Conservation (phyloP, 30 jellyfish, hydroid and myxozoan genomes). For the Cassiopea andromeda region DNA sequence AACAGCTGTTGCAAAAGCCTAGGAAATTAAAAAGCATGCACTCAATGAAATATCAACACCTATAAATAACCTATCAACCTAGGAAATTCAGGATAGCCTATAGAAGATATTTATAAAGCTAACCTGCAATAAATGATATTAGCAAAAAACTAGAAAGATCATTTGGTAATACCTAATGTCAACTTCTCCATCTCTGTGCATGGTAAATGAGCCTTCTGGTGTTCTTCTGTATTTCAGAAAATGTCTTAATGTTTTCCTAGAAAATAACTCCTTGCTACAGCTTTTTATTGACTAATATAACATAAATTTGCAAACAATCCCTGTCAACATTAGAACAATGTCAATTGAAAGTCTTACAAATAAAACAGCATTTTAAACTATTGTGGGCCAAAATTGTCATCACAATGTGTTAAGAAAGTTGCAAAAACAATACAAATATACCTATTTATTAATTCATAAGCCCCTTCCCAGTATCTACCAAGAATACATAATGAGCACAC, state of each 20-base stretch:
- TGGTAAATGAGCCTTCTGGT: conserved; percentile 91
- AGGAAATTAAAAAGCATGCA: no score
- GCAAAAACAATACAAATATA: neutral
- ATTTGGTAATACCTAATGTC: conserved; percentile 78
- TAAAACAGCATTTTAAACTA: no score
- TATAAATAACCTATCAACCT: no score
- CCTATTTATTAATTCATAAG: conserved; percentile 91
- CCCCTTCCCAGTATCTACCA: conserved; percentile 91
- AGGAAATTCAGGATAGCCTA: no score
- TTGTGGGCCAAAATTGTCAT: neutral
- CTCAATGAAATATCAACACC: no score
- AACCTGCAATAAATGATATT: no score
- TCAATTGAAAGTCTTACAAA: no score
- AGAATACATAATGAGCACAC: conserved; percentile 94
- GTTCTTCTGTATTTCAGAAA: conserved; percentile 81
- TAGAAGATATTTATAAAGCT: no score
- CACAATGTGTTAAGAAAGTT: neutral
- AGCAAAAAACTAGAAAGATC: no score
- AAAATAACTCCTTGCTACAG: neutral
- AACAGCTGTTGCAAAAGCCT: no score
- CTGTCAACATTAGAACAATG: no score
- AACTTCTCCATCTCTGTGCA: conserved; percentile 98
- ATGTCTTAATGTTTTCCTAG: conserved; percentile 73
- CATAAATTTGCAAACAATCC: neutral
- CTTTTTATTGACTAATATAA: no score